Percentiles rank a stretch among this genome's conserved stretches.
phyloP scores from a whole-genome alignment of 2,113 vertebrate species.

The Coptodon rendalli region DNA sequence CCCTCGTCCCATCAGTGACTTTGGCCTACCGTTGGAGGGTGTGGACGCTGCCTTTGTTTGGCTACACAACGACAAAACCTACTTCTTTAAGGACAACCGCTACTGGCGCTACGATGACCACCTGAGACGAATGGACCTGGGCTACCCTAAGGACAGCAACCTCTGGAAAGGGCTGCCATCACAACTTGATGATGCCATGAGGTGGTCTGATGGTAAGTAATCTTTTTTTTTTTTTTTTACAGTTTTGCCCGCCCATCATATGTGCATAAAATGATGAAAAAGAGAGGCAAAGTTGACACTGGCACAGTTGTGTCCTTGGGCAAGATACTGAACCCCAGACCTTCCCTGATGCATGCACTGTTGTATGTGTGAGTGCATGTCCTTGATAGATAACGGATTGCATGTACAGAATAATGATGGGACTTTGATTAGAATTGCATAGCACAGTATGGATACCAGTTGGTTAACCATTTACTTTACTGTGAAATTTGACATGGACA shows the following conservation, averaged over 20 bases:
- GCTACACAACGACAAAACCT: conserved; percentile 91
- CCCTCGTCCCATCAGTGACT: conserved; percentile 87
- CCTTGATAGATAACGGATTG: background rate
- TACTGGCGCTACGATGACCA: conserved; percentile 93
- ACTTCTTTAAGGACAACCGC: conserved; percentile 88
- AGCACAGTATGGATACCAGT: background rate
- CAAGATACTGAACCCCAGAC: background rate
- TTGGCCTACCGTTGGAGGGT: conserved; percentile 78
- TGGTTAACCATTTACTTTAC: background rate
- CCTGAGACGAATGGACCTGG: conserved; percentile 82
- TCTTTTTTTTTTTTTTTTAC: background rate
- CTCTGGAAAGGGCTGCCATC: conserved; percentile 88
- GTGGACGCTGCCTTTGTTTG: conserved; percentile 90
- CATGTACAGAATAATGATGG: background rate
- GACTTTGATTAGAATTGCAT: background rate
- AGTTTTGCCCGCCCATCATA: background rate
- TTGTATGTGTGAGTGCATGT: background rate
- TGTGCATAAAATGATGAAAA: background rate
- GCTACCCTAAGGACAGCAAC: conserved; percentile 82
- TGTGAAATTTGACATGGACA: background rate
- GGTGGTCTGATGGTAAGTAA: conserved; percentile 91
- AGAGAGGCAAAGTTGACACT: background rate
- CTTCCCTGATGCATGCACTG: background rate
- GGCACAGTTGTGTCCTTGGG: background rate
- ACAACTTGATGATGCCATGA: conserved; percentile 85